Conservation (phyloP, 2,888 invertebrate genomes). For the Quadroppia sp. region DNA sequence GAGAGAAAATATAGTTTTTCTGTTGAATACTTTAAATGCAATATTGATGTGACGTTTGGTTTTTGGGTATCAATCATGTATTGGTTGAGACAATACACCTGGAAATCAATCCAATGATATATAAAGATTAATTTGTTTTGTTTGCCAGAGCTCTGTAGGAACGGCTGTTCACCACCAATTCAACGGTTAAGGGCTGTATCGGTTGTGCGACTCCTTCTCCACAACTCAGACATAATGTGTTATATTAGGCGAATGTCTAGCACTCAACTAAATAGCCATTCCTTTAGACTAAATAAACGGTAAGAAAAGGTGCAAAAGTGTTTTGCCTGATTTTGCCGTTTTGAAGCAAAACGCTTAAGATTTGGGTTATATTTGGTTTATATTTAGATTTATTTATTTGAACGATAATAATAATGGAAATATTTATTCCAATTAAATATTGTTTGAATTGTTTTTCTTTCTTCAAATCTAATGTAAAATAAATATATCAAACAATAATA, state of each 20-base stretch:
- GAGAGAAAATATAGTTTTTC: not conserved
- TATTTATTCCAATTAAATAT: constrained; percentile 25
- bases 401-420: constrained; percentile 23
- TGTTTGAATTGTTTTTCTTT: not conserved
- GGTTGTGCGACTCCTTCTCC: constrained; percentile 4
- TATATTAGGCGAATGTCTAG: constrained; percentile 24
- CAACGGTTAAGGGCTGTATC: not conserved
- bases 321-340: not conserved
- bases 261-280: constrained; percentile 24
- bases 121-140: constrained; percentile 31
- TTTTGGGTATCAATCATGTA: constrained; percentile 32
- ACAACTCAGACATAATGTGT: constrained; percentile 18
- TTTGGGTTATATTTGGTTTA: constrained; percentile 14
- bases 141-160: not conserved
- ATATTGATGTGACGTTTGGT: constrained; percentile 13
- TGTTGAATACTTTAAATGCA: constrained; percentile 11
- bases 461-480: not conserved
- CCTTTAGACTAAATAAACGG: constrained; percentile 23
- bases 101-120: constrained; percentile 21
- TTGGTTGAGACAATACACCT: constrained; percentile 28
- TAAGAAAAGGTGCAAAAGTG: constrained; percentile 15
- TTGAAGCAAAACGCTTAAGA: not conserved
- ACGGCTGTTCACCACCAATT: too few relatives aligned
- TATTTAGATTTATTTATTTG: constrained; percentile 21
- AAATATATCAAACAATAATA: too few relatives aligned